A percentile compares a stretch with the other conserved stretches of the same genome.
Evolutionary conservation across 2,888 invertebrate species (phyloP).

Genomic region (Mythimna albipuncta): DNA sequence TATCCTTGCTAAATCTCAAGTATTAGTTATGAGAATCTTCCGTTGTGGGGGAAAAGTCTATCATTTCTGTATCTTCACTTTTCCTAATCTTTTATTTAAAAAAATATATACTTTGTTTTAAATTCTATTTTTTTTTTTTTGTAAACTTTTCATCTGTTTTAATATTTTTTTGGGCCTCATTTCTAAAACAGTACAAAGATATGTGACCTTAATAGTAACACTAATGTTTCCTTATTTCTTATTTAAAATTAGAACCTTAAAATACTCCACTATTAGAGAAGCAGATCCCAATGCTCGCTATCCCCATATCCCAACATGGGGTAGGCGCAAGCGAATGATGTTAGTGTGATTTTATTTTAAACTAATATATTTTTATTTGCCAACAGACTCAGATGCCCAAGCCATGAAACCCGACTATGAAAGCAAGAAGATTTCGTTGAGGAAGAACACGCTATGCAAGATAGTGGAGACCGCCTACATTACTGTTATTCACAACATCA

Average conservation of each 20-base stretch:
- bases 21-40: background rate
- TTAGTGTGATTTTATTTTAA: background rate
- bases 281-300: no score
- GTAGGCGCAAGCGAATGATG: background rate
- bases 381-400: slow-evolving; percentile 72
- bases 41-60: background rate
- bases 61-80: background rate
- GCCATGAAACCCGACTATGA: slow-evolving; percentile 62
- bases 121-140: background rate
- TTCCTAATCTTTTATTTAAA: background rate
- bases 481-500: slow-evolving; percentile 80
- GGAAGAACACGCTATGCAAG: slow-evolving; percentile 71
- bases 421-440: slow-evolving; percentile 59
- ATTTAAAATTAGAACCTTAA: no score
- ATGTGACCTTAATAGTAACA: no score
- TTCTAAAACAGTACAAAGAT: no score
- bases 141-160: background rate
- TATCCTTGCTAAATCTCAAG: background rate
- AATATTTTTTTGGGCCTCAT: no score
- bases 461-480: slow-evolving; percentile 75
- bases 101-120: background rate
- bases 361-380: background rate
- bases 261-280: no score
- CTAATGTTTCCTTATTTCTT: no score
- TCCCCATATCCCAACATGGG: no score